phyloP scores from a whole-genome alignment of 2,797 vertebrate genomes.

The Silurus lanzhouensis region DNA sequence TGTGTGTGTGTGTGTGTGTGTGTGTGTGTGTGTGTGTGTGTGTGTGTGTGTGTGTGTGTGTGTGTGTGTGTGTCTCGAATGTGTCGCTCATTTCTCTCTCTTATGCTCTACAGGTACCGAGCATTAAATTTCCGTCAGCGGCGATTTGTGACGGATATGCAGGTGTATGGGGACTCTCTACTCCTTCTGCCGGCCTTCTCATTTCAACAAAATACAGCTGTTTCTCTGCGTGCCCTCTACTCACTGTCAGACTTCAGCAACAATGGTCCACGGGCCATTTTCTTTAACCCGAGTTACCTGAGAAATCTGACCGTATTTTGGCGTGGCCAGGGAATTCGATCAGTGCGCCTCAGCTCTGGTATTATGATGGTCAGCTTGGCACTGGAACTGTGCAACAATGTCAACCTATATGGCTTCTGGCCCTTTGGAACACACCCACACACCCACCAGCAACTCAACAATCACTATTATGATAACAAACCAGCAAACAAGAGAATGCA shows the following conservation, averaged over 20 bases:
- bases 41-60: too few species aligned
- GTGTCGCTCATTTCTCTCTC: background rate
- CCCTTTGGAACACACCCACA: conserved; percentile 81
- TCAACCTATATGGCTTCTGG: conserved; percentile 94
- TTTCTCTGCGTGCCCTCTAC: conserved; percentile 82
- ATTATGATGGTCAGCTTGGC: conserved; percentile 74
- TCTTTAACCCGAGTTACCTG: conserved; percentile 87
- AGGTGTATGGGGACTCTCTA: conserved; percentile 73
- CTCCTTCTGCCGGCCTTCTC: conserved; percentile 87
- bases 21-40: too few species aligned
- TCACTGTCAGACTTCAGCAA: conserved; percentile 79
- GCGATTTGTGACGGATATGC: conserved; percentile 80
- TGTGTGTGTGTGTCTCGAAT: too few species aligned
- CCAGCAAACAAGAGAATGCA: conserved; percentile 80
- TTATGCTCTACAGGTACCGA: conserved; percentile 73
- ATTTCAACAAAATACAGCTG: conserved; percentile 77
- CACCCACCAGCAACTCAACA: conserved; percentile 72
- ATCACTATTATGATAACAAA: conserved; percentile 90
- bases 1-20: too few species aligned
- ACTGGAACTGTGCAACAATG: conserved; percentile 82
- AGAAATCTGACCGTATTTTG: conserved; percentile 82
- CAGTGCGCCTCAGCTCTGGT: conserved; percentile 51
- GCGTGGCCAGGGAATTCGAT: conserved; percentile 82
- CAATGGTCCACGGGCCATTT: conserved; percentile 71
- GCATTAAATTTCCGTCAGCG: conserved; percentile 77